Percentiles rank a stretch among this genome's conserved stretches.
Conservation (phyloP, 2,797 vertebrate genomes). For the Poeciliopsis infans region DNA sequence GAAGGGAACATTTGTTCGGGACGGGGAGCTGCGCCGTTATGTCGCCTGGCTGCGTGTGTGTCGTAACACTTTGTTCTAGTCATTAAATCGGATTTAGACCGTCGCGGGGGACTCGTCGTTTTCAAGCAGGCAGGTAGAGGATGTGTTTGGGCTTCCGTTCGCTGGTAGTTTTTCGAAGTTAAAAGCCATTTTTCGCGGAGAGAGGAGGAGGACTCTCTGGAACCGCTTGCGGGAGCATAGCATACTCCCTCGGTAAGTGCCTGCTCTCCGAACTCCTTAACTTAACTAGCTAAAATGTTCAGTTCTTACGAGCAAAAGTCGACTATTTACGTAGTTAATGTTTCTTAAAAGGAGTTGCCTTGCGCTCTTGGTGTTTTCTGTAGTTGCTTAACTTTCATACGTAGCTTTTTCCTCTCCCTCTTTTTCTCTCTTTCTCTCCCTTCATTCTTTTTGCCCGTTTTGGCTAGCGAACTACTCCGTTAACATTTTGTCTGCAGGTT, state of each 20-base stretch:
- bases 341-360: background rate
- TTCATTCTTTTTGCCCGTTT: background rate
- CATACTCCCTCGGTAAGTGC: slow-evolving; percentile 35
- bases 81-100: slow-evolving; percentile 50
- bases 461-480: slow-evolving; percentile 13
- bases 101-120: background rate
- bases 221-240: slow-evolving; percentile 47
- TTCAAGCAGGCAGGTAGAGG: background rate
- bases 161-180: slow-evolving; percentile 13
- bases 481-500: slow-evolving; percentile 2
- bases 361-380: background rate
- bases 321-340: accelerated
- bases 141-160: slow-evolving; percentile 8
- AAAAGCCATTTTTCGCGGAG: slow-evolving; percentile 37
- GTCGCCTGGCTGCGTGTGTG: slow-evolving; percentile 9
- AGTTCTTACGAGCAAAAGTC: no score
- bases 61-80: slow-evolving; percentile 48
- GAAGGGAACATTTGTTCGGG: slow-evolving; percentile 64
- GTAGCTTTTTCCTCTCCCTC: background rate
- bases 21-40: slow-evolving; percentile 56
- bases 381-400: background rate
- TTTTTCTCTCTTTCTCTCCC: background rate
- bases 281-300: background rate
- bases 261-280: background rate
- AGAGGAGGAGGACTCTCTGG: slow-evolving; percentile 50